Base-by-base conservation (phyloP, 2,888 invertebrate genomes). In the Brassicogethes aeneus region DNA sequence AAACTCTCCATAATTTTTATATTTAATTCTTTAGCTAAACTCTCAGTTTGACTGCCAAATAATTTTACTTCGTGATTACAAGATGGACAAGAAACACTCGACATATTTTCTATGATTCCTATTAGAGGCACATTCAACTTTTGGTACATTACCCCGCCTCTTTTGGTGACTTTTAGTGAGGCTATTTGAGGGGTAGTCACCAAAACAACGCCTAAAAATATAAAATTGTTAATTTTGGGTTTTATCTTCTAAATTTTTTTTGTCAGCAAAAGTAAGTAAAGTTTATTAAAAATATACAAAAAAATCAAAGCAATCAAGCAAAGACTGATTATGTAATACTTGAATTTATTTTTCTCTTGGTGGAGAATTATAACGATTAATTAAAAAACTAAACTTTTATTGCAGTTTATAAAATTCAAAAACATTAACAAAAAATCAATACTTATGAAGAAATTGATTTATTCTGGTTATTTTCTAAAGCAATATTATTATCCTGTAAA, bases 21-120 rank as follows among this genome's bases (percentile, higher is more conserved):
- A 53, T 80, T 75, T 56, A 91, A 73, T 55, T 85, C 75, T 17
- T 70, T 58, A 0, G 84, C 80, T 16, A 84, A 69, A 23, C 69
- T 61, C 34, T 72, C 64, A 0, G 80, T 83, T 17, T 77, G 77
- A 43, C 76, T 71, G 2, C 85, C 86, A 64, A 89, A 92, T 17
- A 93, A 70, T 47, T 75, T 73, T 45, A 88, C 77, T 43, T 76
- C 71, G n/a, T 76, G 72, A 14, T 79, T 76, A 63, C 93, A 95
- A 16, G 83, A 79, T 0, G 80, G 74, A 62, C 94, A 95, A 34
- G 76, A 70, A 1, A 84, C 79, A 41, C 78, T 76, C 2, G 84
- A 82, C 94, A 95, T 95, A 66, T 95, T 95, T 62, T 92, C 87
- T 0, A 92, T 81, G 44, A 94, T 64, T n/a, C 95, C 95, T 35